Evolutionary conservation across 2,113 vertebrate species (phyloP).

Genomic region (Hyperopisus bebe): DNA sequence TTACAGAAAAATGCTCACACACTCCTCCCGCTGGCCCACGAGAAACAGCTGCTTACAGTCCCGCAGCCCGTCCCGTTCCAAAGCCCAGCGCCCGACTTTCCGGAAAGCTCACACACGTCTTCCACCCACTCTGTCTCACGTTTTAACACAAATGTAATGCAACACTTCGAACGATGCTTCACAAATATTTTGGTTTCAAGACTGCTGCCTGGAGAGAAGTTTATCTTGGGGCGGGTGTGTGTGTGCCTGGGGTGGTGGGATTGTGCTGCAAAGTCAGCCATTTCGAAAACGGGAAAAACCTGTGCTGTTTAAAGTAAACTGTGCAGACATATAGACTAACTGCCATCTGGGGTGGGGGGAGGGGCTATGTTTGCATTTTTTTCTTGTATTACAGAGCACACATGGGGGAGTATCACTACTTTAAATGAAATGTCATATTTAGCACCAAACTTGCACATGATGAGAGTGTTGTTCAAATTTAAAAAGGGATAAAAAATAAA

Average conservation of each 20-base stretch:
- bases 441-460: conserved; percentile 55
- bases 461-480: conserved; percentile 54
- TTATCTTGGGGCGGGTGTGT: conserved; percentile 34
- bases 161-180: conserved; percentile 54
- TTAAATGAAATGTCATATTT: conserved; percentile 40
- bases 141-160: conserved; percentile 43
- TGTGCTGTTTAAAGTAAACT: conserved; percentile 30
- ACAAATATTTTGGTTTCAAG: conserved; percentile 43
- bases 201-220: conserved; percentile 44
- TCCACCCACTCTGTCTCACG: conserved; percentile 13
- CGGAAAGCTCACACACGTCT: conserved; percentile 2
- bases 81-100: conserved; percentile 22
- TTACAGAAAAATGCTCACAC: conserved; percentile 47
- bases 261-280: conserved; percentile 35
- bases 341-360: conserved; percentile 12
- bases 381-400: conserved; percentile 41
- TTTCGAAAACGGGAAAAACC: conserved; percentile 38
- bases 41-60: conserved; percentile 56
- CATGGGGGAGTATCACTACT: conserved; percentile 29
- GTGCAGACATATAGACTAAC: conserved; percentile 30
- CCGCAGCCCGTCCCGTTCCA: conserved; percentile 24
- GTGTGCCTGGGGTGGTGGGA: neutral
- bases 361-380: conserved; percentile 38
- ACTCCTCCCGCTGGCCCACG: conserved; percentile 36
- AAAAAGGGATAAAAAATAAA: conserved; percentile 36